These are phyloP conservation scores for Trachelus tabidus DNA, from an alignment of 2,888 invertebrate genomes.

Conservation along the genomic window DNA sequence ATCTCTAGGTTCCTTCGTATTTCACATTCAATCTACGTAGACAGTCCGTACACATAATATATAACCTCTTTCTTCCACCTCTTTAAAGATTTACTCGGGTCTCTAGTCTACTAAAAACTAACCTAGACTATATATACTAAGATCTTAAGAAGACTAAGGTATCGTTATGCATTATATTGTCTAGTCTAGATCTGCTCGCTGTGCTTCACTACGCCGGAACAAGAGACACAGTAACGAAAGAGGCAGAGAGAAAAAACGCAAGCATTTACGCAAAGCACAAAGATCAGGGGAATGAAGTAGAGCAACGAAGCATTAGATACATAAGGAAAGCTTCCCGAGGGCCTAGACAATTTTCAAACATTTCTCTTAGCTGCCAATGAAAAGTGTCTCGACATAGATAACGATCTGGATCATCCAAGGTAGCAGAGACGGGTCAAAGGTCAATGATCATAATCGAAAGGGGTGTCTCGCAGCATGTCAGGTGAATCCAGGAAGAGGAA, in stretches of 20 bases:
- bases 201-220: too few species aligned
- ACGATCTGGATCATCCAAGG: neutral
- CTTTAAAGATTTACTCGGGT: neutral
- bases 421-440: neutral
- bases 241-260: neutral
- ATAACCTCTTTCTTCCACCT: too few species aligned
- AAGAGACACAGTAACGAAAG: neutral
- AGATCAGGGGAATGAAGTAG: neutral
- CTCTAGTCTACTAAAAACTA: neutral
- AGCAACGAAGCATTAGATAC: neutral
- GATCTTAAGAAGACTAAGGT: neutral
- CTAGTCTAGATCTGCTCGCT: neutral
- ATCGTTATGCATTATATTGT: neutral
- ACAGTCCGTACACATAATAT: neutral
- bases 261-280: neutral
- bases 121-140: neutral
- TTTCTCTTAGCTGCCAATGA: neutral
- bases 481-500: neutral
- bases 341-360: neutral
- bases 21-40: neutral
- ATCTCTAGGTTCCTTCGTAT: neutral
- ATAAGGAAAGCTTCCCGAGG: neutral
- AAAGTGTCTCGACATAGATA: neutral
- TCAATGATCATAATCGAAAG: neutral
- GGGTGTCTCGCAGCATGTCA: neutral